These are phyloP conservation scores for Cryptocephalus moraei DNA, from an alignment of 2,888 invertebrate species.

Conservation along the genomic window DNA sequence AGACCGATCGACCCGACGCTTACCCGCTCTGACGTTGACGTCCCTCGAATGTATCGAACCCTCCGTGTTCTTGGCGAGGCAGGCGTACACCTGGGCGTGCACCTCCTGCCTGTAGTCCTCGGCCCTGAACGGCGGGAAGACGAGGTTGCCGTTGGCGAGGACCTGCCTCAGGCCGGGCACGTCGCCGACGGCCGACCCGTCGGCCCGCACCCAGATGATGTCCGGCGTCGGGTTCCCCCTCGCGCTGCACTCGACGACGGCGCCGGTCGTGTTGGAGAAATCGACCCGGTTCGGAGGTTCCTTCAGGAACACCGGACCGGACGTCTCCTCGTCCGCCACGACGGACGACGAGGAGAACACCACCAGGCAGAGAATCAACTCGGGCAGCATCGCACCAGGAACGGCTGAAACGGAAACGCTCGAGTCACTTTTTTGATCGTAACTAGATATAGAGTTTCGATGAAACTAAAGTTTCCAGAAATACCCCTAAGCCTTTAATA, in stretches of 20 bases:
- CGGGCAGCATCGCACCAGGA: too few species aligned
- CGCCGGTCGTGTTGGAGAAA: slow-evolving; percentile 90
- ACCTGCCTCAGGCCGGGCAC: slow-evolving; percentile 59
- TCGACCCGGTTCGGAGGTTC: slow-evolving; percentile 87
- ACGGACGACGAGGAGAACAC: slow-evolving; percentile 8
- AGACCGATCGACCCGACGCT: too few species aligned
- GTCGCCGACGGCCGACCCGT: slow-evolving; percentile 84
- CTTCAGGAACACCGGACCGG: slow-evolving; percentile 82
- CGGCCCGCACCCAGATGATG: slow-evolving; percentile 86
- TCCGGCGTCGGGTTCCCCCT: slow-evolving; percentile 83
- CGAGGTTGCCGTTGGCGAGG: slow-evolving; percentile 77
- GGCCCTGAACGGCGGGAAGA: slow-evolving; percentile 89
- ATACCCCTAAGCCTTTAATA: too few species aligned
- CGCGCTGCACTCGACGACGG: slow-evolving; percentile 85
- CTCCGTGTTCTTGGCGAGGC: slow-evolving; percentile 79
- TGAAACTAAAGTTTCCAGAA: too few species aligned
- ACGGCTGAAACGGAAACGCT: too few species aligned
- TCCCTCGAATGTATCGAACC: slow-evolving; percentile 86
- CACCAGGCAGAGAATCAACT: too few species aligned
- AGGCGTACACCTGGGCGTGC: slow-evolving; percentile 89
- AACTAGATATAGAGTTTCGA: too few species aligned
- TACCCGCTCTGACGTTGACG: slow-evolving; percentile 92
- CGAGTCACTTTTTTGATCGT: too few species aligned
- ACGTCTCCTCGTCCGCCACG: slow-evolving; percentile 28
- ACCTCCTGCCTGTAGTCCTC: slow-evolving; percentile 90